A percentile compares a stretch with the other conserved stretches of the same genome.
These are phyloP conservation scores for Suricata suricatta DNA, from an alignment of 2,113 vertebrate genomes.

Conservation along the genomic window DNA sequence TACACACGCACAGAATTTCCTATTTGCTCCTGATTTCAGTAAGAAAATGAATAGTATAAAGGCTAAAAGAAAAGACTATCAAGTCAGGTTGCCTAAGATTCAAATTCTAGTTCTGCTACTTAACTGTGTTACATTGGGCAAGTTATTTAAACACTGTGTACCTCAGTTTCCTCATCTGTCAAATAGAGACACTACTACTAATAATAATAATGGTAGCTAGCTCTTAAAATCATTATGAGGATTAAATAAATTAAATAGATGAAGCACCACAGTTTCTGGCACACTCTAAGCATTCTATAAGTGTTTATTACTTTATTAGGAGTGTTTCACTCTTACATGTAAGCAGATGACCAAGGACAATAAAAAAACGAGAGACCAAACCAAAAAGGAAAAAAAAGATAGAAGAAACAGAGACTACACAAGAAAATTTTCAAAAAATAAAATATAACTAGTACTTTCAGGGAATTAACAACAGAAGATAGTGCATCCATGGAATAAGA, in stretches of 20 bases:
- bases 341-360: neutral
- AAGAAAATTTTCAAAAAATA: neutral
- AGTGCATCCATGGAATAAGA: neutral
- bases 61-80: neutral
- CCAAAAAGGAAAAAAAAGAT: neutral
- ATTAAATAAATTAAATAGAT: neutral
- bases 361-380: neutral
- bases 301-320: neutral
- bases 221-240: neutral
- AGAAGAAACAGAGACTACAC: neutral
- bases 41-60: neutral
- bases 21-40: neutral
- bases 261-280: neutral
- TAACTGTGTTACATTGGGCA: neutral
- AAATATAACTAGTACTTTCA: neutral
- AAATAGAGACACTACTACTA: neutral
- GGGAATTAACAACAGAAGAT: neutral
- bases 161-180: neutral
- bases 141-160: neutral
- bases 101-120: neutral
- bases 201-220: neutral
- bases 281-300: neutral
- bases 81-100: neutral
- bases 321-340: neutral
- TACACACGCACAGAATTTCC: neutral